Evolutionary conservation across 2,797 vertebrate species (phyloP).

Genomic region (Lithobates pipiens): DNA sequence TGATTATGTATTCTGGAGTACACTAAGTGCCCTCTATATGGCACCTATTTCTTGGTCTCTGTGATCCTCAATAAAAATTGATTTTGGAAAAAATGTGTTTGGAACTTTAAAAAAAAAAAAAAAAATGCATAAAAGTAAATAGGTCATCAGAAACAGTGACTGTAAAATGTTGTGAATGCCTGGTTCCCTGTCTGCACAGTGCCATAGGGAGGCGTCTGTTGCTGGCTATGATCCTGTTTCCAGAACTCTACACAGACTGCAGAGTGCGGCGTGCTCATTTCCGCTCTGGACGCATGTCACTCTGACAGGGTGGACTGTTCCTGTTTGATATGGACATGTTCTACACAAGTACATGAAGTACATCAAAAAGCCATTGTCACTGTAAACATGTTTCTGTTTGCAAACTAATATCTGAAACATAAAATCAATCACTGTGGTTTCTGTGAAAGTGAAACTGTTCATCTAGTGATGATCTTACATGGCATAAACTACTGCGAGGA

Average conservation of each 20-base stretch:
- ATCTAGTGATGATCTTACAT: constrained; percentile 27
- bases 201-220: neutral
- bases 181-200: neutral
- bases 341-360: constrained; percentile 1
- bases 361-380: neutral
- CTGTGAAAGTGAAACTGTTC: constrained; percentile 51
- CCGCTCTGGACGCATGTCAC: constrained; percentile 14
- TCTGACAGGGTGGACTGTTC: constrained; percentile 9
- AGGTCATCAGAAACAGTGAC: too few species aligned
- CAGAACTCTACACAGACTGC: neutral
- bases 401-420: constrained; percentile 32
- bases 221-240: neutral
- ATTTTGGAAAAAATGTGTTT: too few species aligned
- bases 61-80: too few species aligned
- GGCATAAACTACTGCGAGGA: constrained; percentile 14
- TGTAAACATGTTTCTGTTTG: constrained; percentile 29
- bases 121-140: too few species aligned
- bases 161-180: too few species aligned
- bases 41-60: too few species aligned
- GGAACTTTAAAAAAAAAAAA: too few species aligned
- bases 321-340: constrained; percentile 19
- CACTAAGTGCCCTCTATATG: too few species aligned
- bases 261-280: constrained; percentile 3
- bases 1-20: too few species aligned
- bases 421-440: constrained; percentile 59